phyloP scores from a whole-genome alignment of 2,113 vertebrate species.

The Phoenicopterus ruber region DNA sequence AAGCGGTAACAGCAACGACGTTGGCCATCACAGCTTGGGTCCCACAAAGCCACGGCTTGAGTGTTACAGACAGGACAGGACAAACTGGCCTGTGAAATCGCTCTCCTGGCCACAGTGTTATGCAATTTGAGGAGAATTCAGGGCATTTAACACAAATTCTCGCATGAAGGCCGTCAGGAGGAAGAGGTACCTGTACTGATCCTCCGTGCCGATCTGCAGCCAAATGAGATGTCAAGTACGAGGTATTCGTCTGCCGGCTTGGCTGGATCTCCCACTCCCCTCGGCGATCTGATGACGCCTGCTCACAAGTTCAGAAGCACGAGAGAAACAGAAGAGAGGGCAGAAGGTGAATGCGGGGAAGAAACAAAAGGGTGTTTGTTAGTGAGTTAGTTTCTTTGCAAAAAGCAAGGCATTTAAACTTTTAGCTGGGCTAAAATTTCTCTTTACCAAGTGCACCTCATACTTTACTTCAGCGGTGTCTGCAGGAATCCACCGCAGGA shows the following conservation, averaged over 20 bases:
- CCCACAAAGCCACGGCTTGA: neutral
- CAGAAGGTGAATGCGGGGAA: constrained; percentile 72
- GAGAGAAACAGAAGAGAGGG: constrained; percentile 62
- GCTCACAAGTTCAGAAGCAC: constrained; percentile 66
- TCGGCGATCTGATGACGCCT: constrained; percentile 91
- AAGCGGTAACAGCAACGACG: accelerated
- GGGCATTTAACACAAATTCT: neutral
- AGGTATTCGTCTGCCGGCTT: constrained; percentile 94
- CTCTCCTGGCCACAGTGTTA: neutral
- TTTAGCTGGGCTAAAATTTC: neutral
- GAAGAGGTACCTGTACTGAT: constrained; percentile 92
- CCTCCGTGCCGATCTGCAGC: constrained; percentile 97
- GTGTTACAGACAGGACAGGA: accelerated
- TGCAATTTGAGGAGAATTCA: neutral
- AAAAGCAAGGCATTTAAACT: constrained; percentile 38
- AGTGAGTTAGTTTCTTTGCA: constrained; percentile 57
- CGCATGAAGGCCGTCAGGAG: neutral
- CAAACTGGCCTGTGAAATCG: accelerated
- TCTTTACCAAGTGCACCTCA: neutral
- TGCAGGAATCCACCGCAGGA: neutral
- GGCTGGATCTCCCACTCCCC: constrained; percentile 98
- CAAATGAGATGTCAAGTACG: constrained; percentile 96
- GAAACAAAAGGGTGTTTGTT: constrained; percentile 67
- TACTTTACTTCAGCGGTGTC: neutral
- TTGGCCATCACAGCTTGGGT: neutral